These are phyloP conservation scores for Galeopterus variegatus DNA, from an alignment of 2,113 vertebrate species.

Conservation along the genomic window DNA sequence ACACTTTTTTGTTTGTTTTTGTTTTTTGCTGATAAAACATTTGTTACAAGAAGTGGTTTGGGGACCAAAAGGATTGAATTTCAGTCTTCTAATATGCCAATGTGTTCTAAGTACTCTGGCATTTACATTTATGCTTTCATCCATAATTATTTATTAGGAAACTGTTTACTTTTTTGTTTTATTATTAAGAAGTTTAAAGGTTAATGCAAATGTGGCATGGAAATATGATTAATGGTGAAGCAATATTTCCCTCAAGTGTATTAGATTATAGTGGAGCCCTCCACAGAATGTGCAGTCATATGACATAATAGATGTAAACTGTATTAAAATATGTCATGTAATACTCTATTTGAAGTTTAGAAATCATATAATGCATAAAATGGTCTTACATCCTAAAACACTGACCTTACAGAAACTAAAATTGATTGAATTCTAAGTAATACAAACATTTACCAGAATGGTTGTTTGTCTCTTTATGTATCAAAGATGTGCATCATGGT, in stretches of 20 bases:
- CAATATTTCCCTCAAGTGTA: constrained; percentile 78
- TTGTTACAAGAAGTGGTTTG: not conserved
- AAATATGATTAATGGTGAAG: constrained; percentile 84
- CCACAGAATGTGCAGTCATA: constrained; percentile 82
- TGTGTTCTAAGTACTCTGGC: constrained; percentile 76
- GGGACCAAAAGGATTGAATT: not conserved
- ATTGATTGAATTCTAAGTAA: constrained; percentile 39
- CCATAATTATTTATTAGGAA: constrained; percentile 82
- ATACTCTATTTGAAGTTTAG: constrained; percentile 50
- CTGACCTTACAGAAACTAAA: not conserved
- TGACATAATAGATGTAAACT: constrained; percentile 81
- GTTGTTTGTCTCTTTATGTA: not conserved
- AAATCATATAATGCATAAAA: constrained; percentile 40
- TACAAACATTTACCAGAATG: not conserved
- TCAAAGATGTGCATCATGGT: not conserved
- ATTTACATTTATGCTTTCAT: constrained; percentile 79
- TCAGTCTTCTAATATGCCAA: not conserved
- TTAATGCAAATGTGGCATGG: constrained; percentile 84
- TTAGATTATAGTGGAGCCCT: constrained; percentile 83
- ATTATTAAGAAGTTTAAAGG: constrained; percentile 83
- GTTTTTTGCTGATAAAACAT: not conserved
- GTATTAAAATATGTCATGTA: constrained; percentile 73
- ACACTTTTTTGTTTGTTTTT: not conserved
- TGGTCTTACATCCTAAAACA: not conserved
- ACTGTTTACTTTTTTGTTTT: constrained; percentile 84